Evolutionary conservation across 2,113 vertebrate genomes (phyloP).

Genomic region (Patagioenas fasciata): DNA sequence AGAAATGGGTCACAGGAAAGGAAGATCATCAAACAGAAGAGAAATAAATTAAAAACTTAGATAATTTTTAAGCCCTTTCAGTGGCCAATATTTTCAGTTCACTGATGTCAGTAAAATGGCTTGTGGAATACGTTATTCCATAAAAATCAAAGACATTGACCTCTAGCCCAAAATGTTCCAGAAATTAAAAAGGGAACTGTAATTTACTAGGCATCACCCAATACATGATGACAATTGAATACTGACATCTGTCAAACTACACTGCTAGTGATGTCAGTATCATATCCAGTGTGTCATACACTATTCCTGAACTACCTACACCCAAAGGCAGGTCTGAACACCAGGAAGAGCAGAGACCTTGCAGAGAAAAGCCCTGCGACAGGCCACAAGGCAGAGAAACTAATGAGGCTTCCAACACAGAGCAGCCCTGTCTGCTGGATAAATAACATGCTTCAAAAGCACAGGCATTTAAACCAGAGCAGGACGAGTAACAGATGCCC

Average conservation of each 20-base stretch:
- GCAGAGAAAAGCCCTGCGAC: background rate
- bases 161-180: background rate
- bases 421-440: background rate
- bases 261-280: background rate
- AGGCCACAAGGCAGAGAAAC: background rate
- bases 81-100: background rate
- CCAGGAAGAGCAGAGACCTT: background rate
- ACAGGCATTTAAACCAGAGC: background rate
- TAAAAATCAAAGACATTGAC: background rate
- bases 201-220: background rate
- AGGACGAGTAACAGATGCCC: background rate
- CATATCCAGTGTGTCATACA: background rate
- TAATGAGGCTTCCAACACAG: background rate
- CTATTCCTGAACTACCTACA: background rate
- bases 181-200: background rate
- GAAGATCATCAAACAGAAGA: background rate
- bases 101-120: background rate
- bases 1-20: background rate
- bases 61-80: background rate
- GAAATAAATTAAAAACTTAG: background rate
- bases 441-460: background rate
- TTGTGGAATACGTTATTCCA: background rate
- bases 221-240: background rate
- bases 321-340: background rate
- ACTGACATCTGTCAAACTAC: background rate